Evolutionary conservation across 2,888 invertebrate genomes (phyloP).

Genomic region (Drosophila vallismaia): DNA sequence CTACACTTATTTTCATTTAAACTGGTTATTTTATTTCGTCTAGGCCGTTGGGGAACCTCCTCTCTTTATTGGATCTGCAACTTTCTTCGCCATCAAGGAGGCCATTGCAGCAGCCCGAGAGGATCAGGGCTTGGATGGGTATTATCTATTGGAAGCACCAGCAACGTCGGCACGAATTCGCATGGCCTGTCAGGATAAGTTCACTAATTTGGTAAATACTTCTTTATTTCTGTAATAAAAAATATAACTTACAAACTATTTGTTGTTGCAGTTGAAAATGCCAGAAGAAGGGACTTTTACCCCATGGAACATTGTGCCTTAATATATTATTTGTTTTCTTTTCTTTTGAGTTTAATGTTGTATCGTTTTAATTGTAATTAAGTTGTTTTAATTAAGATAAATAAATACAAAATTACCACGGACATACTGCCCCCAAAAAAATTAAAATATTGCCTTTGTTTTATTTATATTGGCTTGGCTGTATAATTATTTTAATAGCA

Average conservation of each 20-base stretch:
- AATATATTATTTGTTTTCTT: constrained; percentile 49
- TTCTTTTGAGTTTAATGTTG: not conserved
- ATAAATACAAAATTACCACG: not conserved
- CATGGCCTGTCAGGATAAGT: constrained; percentile 93
- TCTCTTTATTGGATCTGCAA: constrained; percentile 93
- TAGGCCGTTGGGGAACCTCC: constrained; percentile 98
- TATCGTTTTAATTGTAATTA: not conserved
- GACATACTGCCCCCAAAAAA: too few species aligned
- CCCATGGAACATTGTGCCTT: constrained; percentile 88
- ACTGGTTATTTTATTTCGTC: constrained; percentile 40
- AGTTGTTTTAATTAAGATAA: not conserved
- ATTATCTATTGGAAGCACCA: constrained; percentile 90
- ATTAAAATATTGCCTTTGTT: too few species aligned
- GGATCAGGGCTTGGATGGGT: constrained; percentile 86
- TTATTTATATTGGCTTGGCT: too few species aligned
- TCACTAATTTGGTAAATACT: constrained; percentile 89
- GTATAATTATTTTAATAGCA: too few species aligned
- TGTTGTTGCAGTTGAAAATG: constrained; percentile 85
- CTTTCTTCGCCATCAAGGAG: constrained; percentile 94
- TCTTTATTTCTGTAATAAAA: not conserved
- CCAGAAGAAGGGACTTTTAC: constrained; percentile 85
- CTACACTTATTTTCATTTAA: not conserved
- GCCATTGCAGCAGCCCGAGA: constrained; percentile 92
- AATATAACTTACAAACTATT: constrained; percentile 4
- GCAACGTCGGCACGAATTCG: constrained; percentile 95